Evolutionary conservation across 1,140 invertebrate genomes (phyloP).

Genomic region (Brachionus angularis): DNA sequence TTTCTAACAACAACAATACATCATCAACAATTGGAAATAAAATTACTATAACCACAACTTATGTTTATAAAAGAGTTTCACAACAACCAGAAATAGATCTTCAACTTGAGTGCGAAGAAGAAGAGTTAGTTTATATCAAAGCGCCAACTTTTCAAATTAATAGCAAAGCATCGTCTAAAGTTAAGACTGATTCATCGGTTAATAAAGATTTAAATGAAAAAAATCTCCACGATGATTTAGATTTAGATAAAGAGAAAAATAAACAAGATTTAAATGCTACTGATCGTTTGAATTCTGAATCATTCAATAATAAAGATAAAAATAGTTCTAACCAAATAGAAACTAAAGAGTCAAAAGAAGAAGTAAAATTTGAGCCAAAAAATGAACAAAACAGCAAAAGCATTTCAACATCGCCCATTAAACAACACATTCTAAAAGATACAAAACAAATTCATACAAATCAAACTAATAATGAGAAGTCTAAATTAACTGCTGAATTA

Average conservation of each 20-base stretch:
- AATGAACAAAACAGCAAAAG: background rate
- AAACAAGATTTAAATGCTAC: too few species aligned
- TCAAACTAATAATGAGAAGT: background rate
- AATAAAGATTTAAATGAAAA: too few species aligned
- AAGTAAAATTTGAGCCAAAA: background rate
- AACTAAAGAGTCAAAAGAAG: background rate
- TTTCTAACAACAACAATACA: background rate
- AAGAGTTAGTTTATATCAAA: conserved; percentile 29
- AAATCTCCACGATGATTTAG: too few species aligned
- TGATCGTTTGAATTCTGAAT: too few species aligned
- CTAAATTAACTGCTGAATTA: background rate
- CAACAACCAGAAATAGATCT: conserved; percentile 38
- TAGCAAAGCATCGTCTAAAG: background rate
- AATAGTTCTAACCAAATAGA: too few species aligned
- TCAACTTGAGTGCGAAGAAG: conserved; percentile 35
- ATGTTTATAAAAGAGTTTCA: conserved; percentile 32
- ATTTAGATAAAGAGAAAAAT: too few species aligned
- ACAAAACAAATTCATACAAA: background rate
- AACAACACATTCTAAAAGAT: background rate
- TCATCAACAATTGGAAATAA: background rate
- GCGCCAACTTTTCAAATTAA: too few species aligned
- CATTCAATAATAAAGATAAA: too few species aligned
- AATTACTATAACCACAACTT: conserved; percentile 32
- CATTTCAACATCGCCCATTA: background rate
- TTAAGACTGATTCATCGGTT: too few species aligned